Percentiles rank a stretch among this genome's conserved stretches.
Conservation (phyloP, 2,797 vertebrate species). For the Pempheris klunzingeri region DNA sequence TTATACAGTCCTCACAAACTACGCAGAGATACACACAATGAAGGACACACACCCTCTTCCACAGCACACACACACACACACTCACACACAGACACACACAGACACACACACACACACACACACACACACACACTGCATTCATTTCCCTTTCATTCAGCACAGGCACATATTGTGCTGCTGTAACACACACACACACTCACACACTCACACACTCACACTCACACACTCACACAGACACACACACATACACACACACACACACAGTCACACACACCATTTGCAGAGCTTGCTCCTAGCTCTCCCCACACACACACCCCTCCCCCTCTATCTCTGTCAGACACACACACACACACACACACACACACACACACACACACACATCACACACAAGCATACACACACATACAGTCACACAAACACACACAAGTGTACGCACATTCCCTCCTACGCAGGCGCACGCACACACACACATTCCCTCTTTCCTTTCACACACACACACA, state of each 20-base stretch:
- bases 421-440: conserved; percentile 65
- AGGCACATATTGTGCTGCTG: conserved; percentile 83
- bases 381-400: conserved; percentile 42
- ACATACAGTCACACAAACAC: conserved; percentile 45
- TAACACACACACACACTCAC: conserved; percentile 67
- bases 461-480: conserved; percentile 60
- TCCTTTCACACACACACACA: conserved; percentile 58
- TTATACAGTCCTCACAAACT: conserved; percentile 53
- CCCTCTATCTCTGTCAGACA: conserved; percentile 69
- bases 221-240: conserved; percentile 58
- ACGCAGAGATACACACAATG: conserved; percentile 57
- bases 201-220: conserved; percentile 51
- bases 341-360: conserved; percentile 32
- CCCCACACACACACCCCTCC: conserved; percentile 66
- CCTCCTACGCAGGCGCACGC: conserved; percentile 64
- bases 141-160: conserved; percentile 84
- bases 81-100: conserved; percentile 48
- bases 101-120: conserved; percentile 50
- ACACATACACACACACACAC: conserved; percentile 45
- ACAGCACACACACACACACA: conserved; percentile 51
- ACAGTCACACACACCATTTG: conserved; percentile 64
- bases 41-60: conserved; percentile 73
- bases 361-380: conserved; percentile 37
- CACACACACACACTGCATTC: conserved; percentile 69
- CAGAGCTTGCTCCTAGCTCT: conserved; percentile 73